A percentile compares a stretch with the other conserved stretches of the same genome.
Conservation (phyloP, 2,113 vertebrate species). For the Platycercus adscitus region DNA sequence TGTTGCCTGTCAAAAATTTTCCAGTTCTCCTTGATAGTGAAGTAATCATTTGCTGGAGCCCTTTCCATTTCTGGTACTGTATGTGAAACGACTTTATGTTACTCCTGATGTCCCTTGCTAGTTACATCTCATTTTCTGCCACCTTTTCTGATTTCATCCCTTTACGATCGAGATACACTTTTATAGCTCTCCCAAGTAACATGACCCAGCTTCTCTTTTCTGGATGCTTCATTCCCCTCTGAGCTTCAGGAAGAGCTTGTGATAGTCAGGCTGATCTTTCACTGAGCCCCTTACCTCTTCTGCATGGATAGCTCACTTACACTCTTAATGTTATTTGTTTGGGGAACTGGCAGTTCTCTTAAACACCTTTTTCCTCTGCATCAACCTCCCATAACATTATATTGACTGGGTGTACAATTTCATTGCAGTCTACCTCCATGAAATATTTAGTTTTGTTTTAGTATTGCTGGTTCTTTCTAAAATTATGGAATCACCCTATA, state of each 20-base stretch:
- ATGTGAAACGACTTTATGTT: neutral
- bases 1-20: neutral
- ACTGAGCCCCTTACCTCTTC: neutral
- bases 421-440: neutral
- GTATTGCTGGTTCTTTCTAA: neutral
- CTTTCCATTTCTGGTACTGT: neutral
- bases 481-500: neutral
- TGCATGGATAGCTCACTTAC: neutral
- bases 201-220: neutral
- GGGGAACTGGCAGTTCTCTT: neutral
- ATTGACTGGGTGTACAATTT: neutral
- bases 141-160: neutral
- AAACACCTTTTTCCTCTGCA: neutral
- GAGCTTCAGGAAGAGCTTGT: neutral
- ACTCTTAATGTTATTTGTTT: neutral
- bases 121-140: neutral
- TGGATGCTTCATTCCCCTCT: neutral
- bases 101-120: neutral
- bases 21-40: neutral
- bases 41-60: neutral
- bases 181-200: neutral
- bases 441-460: neutral
- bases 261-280: neutral
- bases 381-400: neutral
- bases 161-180: fast-evolving